Conservation (phyloP, 2,888 invertebrate species). For the Drosophila nr. perissopoda region DNA sequence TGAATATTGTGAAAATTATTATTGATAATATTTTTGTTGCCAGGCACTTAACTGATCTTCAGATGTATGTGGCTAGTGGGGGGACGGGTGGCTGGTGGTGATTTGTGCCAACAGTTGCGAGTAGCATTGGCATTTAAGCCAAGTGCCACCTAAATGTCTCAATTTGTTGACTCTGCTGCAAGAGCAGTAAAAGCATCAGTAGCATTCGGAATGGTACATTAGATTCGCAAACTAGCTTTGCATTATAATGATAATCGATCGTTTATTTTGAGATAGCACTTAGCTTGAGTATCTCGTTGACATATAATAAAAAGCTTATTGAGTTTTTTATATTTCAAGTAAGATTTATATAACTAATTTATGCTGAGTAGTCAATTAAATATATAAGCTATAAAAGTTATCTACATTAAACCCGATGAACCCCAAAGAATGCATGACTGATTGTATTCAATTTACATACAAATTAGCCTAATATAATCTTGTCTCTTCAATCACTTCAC, state of each 20-base stretch:
- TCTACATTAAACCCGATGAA: background rate
- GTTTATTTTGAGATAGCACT: background rate
- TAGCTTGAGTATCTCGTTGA: background rate
- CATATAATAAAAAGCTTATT: background rate
- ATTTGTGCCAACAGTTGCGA: constrained; percentile 14
- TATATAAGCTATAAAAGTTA: no score
- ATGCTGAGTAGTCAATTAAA: no score
- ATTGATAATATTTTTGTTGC: constrained; percentile 73
- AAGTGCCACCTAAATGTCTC: constrained; percentile 53
- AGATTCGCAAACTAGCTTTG: background rate
- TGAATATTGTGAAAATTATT: constrained; percentile 72
- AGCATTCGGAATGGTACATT: constrained; percentile 14
- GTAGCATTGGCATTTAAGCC: constrained; percentile 34
- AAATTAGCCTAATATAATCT: background rate
- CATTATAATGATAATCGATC: background rate
- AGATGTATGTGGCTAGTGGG: background rate
- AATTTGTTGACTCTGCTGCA: constrained; percentile 49
- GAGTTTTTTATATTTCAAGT: background rate
- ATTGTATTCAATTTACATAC: background rate
- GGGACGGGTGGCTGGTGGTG: background rate
- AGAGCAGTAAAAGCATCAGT: constrained; percentile 7
- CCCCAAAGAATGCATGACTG: background rate
- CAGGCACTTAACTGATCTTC: constrained; percentile 57
- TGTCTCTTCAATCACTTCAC: background rate
- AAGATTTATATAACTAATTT: background rate